Base-by-base conservation (phyloP, 2,888 invertebrate genomes). In the Hedychridium roseum region DNA sequence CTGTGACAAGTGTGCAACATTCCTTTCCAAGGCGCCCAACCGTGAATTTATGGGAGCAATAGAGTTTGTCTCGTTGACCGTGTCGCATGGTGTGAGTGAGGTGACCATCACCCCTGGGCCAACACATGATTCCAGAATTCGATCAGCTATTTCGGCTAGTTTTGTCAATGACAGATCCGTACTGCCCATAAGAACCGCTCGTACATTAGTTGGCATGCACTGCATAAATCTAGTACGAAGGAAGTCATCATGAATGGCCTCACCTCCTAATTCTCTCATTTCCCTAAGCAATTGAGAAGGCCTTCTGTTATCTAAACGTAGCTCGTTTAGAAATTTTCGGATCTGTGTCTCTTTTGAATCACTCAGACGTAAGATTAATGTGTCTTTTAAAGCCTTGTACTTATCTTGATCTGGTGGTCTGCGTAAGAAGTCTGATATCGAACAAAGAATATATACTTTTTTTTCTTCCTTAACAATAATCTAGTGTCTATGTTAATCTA, bases 211-310 rank as follows among this genome's bases (percentile, higher is more conserved):
- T n/a, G 57, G 49, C 21, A 54, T 43, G 9, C 47, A 43, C 2
- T 54, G 43, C 2, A 61, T 31, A 6, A 42, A 54, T 5, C 44
- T 16, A 1, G 53, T 39, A 1, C 51, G 49, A n/a, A 63, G 44
- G n/a, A 59, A 48, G 5, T 54, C 56, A 9, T 54, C 54, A 7
- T 36, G 16, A 2, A 54, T 41, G 6, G 36, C 28, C 0, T 42
- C 40, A 15, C 50, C 56, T 11, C 46, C 54, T 1, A 60, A 31
- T 0, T 31, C 36, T 3, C 16, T 15, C 53, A 62, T 54, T 12
- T 62, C 47, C 0, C 62, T 23, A 0, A 60, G 23, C 1, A 58
- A 31, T 12, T 59, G 54, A 7, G 58, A 46, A 2, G 57, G 58
- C 35, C 53, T 57, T 38, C 38, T 40, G 27, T 50, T 39, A 2